Conservation (phyloP, 2,888 invertebrate genomes). For the Mayetiola destructor region DNA sequence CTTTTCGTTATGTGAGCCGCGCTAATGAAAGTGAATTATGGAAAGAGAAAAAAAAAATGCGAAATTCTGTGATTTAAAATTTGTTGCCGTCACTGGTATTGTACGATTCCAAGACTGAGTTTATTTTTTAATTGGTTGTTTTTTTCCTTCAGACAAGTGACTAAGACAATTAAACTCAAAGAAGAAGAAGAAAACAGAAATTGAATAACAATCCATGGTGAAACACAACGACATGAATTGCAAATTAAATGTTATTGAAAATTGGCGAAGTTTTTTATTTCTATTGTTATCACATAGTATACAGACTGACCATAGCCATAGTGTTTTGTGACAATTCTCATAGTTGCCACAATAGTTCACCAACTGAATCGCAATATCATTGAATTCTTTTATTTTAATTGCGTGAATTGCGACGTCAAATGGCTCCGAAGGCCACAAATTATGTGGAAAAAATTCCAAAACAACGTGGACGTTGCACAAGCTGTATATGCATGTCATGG, state of each 20-base stretch:
- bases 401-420: no score
- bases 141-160: background rate
- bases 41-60: no score
- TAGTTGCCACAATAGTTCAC: no score
- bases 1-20: no score
- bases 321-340: no score
- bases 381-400: no score
- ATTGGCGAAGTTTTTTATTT: background rate
- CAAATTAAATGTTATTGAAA: background rate
- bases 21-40: no score
- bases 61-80: no score
- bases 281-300: background rate
- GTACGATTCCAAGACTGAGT: background rate
- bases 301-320: no score
- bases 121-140: background rate
- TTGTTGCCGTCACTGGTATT: no score
- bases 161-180: background rate
- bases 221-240: background rate
- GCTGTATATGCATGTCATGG: conserved; percentile 42
- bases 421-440: background rate
- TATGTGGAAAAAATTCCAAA: conserved; percentile 15
- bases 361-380: no score
- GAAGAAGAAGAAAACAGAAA: background rate
- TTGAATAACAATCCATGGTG: no score
- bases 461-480: conserved; percentile 27